Evolutionary conservation across 2,888 invertebrate species (phyloP), one percentile per base, ranked within the genome.

Genomic region (Choristoneura rosaceana): DNA sequence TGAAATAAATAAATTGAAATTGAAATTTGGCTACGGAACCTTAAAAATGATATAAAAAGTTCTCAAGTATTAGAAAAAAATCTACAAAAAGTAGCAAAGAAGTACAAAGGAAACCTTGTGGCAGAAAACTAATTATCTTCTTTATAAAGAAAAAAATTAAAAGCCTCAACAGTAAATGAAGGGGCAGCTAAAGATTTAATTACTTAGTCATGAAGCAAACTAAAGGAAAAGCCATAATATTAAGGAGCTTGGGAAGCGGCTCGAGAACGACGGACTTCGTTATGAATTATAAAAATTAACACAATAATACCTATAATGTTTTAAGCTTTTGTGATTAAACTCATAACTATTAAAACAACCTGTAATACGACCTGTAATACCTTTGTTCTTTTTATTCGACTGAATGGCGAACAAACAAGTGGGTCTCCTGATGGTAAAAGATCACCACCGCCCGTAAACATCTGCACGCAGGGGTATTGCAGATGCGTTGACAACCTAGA

Each of bases 91-190:
- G 61, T 66, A 71, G 55, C 61, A n/a, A 65, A 59, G 41, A 52
- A 61, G 43, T 43, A 71, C 62, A 62, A 71, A 67, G 62, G 71
- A 47, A 58, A 67, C 67, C 15, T 47, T 17, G 41, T 43, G 67
- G 43, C 55, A 67, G 55, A 67, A 71, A 71, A 71, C 71, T 67
- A 67, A 71, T 71, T 71, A 71, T 71, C 71, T 67, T 52, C 45
- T 66, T 62, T 61, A 62, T n/a, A 67, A 67, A 67, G 62, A 63
- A 71, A 67, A 47, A 67, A 47, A 62, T 63, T 58, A 67, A 71
- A 67, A 62, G 45, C 55, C 66, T 71, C 55, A 67, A 67, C 67
- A 58, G 67, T 71, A 67, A 71, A 71, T 67, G 61, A 71, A 67
- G 71, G 65, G 65, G 71, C 62, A 62, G 62, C 67, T 45, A 63